Evolutionary conservation across 2,113 vertebrate species (phyloP).

Genomic region (Crotalus helleri): DNA sequence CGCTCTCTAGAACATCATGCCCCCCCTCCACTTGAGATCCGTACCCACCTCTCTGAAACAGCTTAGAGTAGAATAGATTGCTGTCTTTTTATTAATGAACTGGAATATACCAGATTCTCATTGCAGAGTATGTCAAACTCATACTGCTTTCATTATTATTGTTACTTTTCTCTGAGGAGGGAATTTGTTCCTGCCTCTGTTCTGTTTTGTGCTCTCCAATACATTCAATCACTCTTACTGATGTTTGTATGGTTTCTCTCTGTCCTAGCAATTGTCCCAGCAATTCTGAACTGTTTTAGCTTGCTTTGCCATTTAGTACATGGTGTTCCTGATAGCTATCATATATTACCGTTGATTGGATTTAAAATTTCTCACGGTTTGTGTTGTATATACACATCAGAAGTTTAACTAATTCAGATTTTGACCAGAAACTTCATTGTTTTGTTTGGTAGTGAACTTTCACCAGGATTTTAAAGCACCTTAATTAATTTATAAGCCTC

Average conservation of each 20-base stretch:
- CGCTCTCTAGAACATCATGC: neutral
- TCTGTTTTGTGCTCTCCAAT: neutral
- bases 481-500: no score
- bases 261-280: neutral
- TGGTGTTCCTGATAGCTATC: conserved; percentile 13
- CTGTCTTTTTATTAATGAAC: neutral
- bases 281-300: conserved; percentile 6
- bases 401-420: neutral
- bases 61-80: neutral
- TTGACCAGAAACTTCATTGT: neutral
- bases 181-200: neutral
- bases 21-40: neutral
- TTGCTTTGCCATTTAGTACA: neutral
- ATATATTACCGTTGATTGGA: conserved; percentile 3
- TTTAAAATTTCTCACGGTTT: neutral
- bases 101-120: neutral
- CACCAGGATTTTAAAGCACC: neutral
- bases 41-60: neutral
- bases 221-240: neutral
- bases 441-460: neutral
- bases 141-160: neutral
- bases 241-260: neutral
- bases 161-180: neutral
- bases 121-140: neutral
- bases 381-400: neutral